Base-by-base conservation (phyloP, 2,113 vertebrate genomes). In the Coracopsis vasa region DNA sequence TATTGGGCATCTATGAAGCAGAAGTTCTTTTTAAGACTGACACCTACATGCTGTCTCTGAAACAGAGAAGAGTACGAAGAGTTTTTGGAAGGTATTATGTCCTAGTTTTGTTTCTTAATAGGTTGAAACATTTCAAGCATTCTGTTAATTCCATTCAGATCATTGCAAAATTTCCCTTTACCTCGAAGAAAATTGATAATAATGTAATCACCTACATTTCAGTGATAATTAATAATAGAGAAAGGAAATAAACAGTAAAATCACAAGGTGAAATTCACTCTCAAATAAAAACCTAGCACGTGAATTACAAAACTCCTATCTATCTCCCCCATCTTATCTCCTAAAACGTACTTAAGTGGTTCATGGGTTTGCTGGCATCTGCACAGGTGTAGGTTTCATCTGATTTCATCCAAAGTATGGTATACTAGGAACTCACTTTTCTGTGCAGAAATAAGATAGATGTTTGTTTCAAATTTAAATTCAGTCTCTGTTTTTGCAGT, bases 381-480 rank as follows among this genome's bases (percentile, higher is more conserved):
- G 28, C 51, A 69, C 41, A 35, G 7, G 42, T 50, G 16, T 54
- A 23, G 25, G 47, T 73, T 56, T 90, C 10, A 70, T 65, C 35
- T 56, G 77, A 69, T 95, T 91, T 91, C 61, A 75, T 80, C 44
- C 7, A 1, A 74, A 50, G 8, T 28, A 71, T 41, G 78, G 16
- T 69, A 35, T 64, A 51, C 21, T 42, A 96, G 37, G 11, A 92
- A 90, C 70, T 67, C 75, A 44, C 28, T 74, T 94, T 83, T 94
- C 92, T 61, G 33, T 92, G 74, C 75, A 92, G 71, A 96, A 90
- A 65, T 81, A 87, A 96, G 97, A 86, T 91, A 93, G 71, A 73
- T 65, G 45, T 82, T 93, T 91, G 25, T 77, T 93, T 97, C 91
- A 72, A 86, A 96, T 94, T 92, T 97, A 96, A 94, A 96, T 89